phyloP scores from a whole-genome alignment of 2,888 invertebrate genomes.

The Cacoxenus indagator region DNA sequence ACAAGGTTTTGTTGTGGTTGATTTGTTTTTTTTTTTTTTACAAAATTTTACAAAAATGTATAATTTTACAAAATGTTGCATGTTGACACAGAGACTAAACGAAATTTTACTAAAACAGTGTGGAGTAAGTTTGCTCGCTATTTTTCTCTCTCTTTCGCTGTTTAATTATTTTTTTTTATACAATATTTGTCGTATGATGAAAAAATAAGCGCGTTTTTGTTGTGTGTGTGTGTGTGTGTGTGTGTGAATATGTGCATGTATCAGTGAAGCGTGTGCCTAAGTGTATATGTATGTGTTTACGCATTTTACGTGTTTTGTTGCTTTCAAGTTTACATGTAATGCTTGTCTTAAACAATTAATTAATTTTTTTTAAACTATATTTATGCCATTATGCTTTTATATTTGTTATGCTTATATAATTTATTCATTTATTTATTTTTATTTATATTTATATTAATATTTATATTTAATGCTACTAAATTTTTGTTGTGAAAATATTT shows the following conservation, averaged over 20 bases:
- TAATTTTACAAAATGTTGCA: slow-evolving; percentile 14
- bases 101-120: neutral
- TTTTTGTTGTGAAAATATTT: slow-evolving; percentile 13
- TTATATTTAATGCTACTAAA: slow-evolving; percentile 9
- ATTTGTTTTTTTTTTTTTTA: slow-evolving; percentile 26
- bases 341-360: neutral
- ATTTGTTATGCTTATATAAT: neutral
- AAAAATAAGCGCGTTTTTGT: slow-evolving; percentile 9
- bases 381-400: neutral
- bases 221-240: slow-evolving; percentile 18
- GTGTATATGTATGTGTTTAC: slow-evolving; percentile 7
- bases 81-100: neutral
- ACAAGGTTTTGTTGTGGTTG: slow-evolving; percentile 26
- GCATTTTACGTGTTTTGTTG: neutral
- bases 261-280: slow-evolving; percentile 14
- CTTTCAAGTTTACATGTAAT: neutral
- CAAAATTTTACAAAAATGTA: slow-evolving; percentile 26
- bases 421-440: neutral
- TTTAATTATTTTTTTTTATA: slow-evolving; percentile 31
- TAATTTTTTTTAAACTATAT: neutral
- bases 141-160: slow-evolving; percentile 1
- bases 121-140: neutral
- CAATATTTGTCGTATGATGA: slow-evolving; percentile 29
- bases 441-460: neutral
- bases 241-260: slow-evolving; percentile 21